These are phyloP conservation scores for Leucoma salicis DNA, from an alignment of 2,888 invertebrate species.

Conservation along the genomic window DNA sequence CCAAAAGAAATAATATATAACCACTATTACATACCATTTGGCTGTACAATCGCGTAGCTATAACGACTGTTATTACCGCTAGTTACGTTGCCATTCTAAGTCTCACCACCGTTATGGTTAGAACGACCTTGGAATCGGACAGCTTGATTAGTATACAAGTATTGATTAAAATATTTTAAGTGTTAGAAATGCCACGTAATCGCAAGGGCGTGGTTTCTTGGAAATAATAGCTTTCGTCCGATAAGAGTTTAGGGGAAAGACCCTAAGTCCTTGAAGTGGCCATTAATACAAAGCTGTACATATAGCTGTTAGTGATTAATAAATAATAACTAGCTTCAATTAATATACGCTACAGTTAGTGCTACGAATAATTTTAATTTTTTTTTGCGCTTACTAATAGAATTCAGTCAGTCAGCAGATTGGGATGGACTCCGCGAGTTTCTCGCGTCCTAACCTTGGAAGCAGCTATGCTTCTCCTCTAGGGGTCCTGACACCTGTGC, in stretches of 20 bases:
- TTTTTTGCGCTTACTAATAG: too few relatives aligned
- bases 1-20: conserved; percentile 28
- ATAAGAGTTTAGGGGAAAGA: conserved; percentile 9
- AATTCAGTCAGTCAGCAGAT: too few relatives aligned
- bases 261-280: conserved; percentile 6
- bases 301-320: too few relatives aligned
- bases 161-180: conserved; percentile 32
- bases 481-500: too few relatives aligned
- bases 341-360: too few relatives aligned
- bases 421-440: too few relatives aligned
- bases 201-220: conserved; percentile 11
- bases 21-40: conserved; percentile 13
- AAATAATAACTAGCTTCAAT: too few relatives aligned
- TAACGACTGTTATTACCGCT: conserved; percentile 29
- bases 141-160: conserved; percentile 25
- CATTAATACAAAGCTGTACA: not conserved
- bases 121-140: conserved; percentile 29
- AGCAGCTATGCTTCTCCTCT: too few relatives aligned
- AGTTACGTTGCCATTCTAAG: conserved; percentile 28
- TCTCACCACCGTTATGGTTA: conserved; percentile 17
- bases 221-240: conserved; percentile 16
- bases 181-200: conserved; percentile 22
- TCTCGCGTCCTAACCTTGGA: too few relatives aligned
- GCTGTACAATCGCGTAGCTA: conserved; percentile 22
- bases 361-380: too few relatives aligned